Percentiles rank a stretch among this genome's conserved stretches.
These are phyloP conservation scores for Dromococcyx pavoninus DNA, from an alignment of 2,797 vertebrate species.

Conservation along the genomic window DNA sequence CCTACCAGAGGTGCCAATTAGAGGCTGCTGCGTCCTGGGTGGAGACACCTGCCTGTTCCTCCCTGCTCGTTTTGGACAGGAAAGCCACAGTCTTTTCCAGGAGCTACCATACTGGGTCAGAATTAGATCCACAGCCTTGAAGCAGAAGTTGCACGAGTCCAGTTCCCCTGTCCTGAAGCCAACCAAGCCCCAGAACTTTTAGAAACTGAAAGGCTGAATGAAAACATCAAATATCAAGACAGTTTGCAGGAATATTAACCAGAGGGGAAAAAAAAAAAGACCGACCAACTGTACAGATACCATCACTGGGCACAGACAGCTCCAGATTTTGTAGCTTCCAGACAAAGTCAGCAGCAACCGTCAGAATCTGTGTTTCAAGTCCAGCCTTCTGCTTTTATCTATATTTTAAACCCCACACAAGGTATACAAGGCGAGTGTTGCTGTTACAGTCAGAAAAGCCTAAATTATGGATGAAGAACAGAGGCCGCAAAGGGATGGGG, in stretches of 20 bases:
- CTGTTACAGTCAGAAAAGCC: conserved; percentile 85
- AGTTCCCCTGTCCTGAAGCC: background rate
- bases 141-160: background rate
- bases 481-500: conserved; percentile 62
- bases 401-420: conserved; percentile 98
- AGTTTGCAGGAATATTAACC: conserved; percentile 27
- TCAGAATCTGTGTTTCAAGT: conserved; percentile 84
- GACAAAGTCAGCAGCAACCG: conserved; percentile 73
- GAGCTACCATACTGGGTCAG: background rate
- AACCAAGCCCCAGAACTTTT: conserved; percentile 31
- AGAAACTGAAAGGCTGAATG: conserved; percentile 23
- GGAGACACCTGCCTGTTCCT: background rate
- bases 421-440: conserved; percentile 89
- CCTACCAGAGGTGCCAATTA: conserved; percentile 38
- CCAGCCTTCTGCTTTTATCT: conserved; percentile 94
- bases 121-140: background rate
- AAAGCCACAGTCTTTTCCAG: background rate
- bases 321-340: conserved; percentile 72
- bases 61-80: fast-evolving
- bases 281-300: background rate
- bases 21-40: background rate
- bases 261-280: background rate
- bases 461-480: conserved; percentile 91
- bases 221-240: conserved; percentile 45
- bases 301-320: conserved; percentile 21